A percentile compares a stretch with the other conserved stretches of the same genome.
Evolutionary conservation across 2,797 vertebrate species (phyloP).

Genomic region (Hoplostethus mediterraneus): DNA sequence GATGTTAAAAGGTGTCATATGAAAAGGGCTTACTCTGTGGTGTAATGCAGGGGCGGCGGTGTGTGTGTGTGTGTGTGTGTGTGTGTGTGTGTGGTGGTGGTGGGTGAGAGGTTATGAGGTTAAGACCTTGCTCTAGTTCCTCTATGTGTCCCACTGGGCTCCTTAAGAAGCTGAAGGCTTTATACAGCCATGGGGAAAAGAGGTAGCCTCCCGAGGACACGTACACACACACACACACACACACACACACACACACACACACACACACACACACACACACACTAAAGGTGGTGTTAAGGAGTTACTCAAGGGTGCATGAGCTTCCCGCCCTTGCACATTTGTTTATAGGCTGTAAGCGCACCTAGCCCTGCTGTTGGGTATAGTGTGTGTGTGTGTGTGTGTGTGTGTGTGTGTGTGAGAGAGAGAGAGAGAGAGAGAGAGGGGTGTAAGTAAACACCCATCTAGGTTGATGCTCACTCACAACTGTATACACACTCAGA

Average conservation of each 20-base stretch:
- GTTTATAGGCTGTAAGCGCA: slow-evolving; percentile 64
- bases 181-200: slow-evolving; percentile 35
- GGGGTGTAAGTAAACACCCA: slow-evolving; percentile 41
- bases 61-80: slow-evolving; percentile 12
- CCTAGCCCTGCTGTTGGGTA: slow-evolving; percentile 27
- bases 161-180: slow-evolving; percentile 59
- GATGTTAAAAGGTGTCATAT: too few relatives aligned
- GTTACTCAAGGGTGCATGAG: slow-evolving; percentile 71
- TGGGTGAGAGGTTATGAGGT: slow-evolving; percentile 20
- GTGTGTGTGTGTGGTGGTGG: slow-evolving; percentile 1
- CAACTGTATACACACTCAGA: slow-evolving; percentile 1
- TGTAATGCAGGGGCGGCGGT: neutral
- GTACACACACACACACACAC: slow-evolving; percentile 14
- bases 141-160: slow-evolving; percentile 53
- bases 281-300: slow-evolving; percentile 61
- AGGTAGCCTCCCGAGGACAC: neutral
- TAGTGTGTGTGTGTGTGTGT: neutral
- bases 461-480: slow-evolving; percentile 14
- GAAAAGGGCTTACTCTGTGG: too few relatives aligned
- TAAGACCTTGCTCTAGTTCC: slow-evolving; percentile 50
- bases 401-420: slow-evolving; percentile 45
- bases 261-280: slow-evolving; percentile 23
- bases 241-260: slow-evolving; percentile 29
- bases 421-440: slow-evolving; percentile 35
- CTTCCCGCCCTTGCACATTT: slow-evolving; percentile 60